A percentile compares a stretch with the other conserved stretches of the same genome.
Conservation (phyloP, 1,140 invertebrate genomes). For the Alviniconcha marisindica region DNA sequence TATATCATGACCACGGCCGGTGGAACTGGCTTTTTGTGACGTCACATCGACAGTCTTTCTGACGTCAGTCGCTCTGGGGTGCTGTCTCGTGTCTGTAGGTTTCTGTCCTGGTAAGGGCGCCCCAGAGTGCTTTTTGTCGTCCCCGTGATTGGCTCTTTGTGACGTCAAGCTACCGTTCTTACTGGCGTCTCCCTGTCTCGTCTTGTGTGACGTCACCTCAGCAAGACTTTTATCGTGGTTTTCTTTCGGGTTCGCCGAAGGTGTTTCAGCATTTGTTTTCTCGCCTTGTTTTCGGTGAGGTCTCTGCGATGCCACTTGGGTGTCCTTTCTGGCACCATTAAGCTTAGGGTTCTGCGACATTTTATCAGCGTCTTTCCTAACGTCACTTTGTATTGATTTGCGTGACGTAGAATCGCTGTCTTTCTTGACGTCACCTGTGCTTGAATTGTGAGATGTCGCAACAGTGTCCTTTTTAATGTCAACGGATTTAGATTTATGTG, state of each 20-base stretch:
- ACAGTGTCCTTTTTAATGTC: background rate
- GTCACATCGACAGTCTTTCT: background rate
- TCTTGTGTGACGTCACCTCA: too few relatives aligned
- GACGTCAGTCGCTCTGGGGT: background rate
- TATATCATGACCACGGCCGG: background rate
- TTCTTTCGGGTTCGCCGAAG: too few relatives aligned
- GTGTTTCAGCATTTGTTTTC: too few relatives aligned
- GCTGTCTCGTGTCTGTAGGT: background rate
- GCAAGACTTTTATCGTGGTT: too few relatives aligned
- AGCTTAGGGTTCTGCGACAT: too few relatives aligned
- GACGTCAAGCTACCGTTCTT: too few relatives aligned
- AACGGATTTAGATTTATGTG: background rate
- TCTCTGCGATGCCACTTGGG: background rate
- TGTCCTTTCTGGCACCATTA: background rate
- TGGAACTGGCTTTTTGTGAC: background rate
- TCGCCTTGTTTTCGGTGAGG: background rate
- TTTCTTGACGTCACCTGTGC: background rate
- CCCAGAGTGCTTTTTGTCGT: too few relatives aligned
- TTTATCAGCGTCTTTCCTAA: too few relatives aligned
- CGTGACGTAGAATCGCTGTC: background rate
- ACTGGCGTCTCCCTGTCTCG: too few relatives aligned
- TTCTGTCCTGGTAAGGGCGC: too few relatives aligned
- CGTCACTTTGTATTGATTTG: too few relatives aligned
- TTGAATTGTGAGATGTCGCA: background rate
- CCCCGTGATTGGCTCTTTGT: background rate